A percentile compares a stretch with the other conserved stretches of the same genome.
Evolutionary conservation across 2,113 vertebrate species (phyloP).

Genomic region (Cottus gobio): DNA sequence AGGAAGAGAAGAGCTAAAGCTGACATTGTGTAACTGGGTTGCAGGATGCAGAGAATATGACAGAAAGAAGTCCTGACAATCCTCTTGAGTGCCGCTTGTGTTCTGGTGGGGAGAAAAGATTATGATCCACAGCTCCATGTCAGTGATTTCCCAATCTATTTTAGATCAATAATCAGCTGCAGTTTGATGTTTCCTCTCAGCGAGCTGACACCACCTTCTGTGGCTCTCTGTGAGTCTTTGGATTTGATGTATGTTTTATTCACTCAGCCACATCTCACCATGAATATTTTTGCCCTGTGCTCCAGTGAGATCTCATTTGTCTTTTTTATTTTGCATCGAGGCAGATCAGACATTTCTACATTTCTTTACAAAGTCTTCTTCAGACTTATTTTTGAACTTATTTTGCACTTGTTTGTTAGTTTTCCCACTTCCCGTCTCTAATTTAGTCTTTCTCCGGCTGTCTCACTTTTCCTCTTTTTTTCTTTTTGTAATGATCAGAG

Average conservation of each 20-base stretch:
- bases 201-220: constrained; percentile 35
- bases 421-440: constrained; percentile 11
- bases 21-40: constrained; percentile 49
- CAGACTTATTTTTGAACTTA: constrained; percentile 1
- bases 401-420: constrained; percentile 7
- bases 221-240: constrained; percentile 30
- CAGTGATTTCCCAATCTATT: constrained; percentile 45
- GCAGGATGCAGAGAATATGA: constrained; percentile 25
- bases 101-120: constrained; percentile 20
- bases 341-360: constrained; percentile 27
- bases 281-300: constrained; percentile 22
- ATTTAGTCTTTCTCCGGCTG: constrained; percentile 19
- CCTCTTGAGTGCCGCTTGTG: constrained; percentile 5
- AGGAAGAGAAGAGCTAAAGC: constrained; percentile 6
- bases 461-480: neutral
- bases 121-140: neutral
- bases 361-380: constrained; percentile 28
- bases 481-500: constrained; percentile 1
- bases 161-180: constrained; percentile 40
- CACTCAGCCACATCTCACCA: constrained; percentile 26
- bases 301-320: constrained; percentile 20
- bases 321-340: constrained; percentile 4
- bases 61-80: constrained; percentile 15
- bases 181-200: constrained; percentile 37
- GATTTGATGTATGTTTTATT: constrained; percentile 41